Evolutionary conservation across 92 coral and sea anemone species (phyloP).

Genomic region (Zoanthus solanderi): DNA sequence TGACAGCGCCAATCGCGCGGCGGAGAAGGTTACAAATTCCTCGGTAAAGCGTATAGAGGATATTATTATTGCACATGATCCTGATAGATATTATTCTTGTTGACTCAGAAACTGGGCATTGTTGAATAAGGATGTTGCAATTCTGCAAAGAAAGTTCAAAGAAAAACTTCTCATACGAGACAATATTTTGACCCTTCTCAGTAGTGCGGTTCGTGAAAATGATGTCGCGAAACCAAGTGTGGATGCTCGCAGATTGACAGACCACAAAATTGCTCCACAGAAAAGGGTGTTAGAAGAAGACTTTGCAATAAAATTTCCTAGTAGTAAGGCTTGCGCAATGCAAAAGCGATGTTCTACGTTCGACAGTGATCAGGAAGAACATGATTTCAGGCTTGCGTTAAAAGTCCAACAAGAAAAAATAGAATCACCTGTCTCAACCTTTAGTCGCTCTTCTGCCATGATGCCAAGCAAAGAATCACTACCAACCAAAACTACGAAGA

Average conservation of each 20-base stretch:
- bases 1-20: constrained; percentile 41
- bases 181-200: constrained; percentile 55
- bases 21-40: constrained; percentile 44
- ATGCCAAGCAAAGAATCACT: too few relatives aligned
- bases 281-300: constrained; percentile 44
- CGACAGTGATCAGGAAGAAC: constrained; percentile 23
- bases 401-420: constrained; percentile 65
- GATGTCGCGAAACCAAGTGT: constrained; percentile 14
- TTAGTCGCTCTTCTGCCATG: too few relatives aligned
- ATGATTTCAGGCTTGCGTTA: constrained; percentile 63
- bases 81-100: constrained; percentile 46
- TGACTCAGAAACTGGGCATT: constrained; percentile 58
- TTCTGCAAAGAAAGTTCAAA: constrained; percentile 51
- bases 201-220: constrained; percentile 12
- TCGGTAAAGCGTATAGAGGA: constrained; percentile 45
- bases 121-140: constrained; percentile 59
- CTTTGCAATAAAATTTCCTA: constrained; percentile 55
- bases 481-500: background rate
- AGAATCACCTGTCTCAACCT: constrained; percentile 6
- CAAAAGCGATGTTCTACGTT: constrained; percentile 4
- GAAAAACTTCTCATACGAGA: constrained; percentile 61
- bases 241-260: background rate
- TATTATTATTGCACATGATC: constrained; percentile 41
- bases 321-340: background rate
- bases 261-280: constrained; percentile 52